Evolutionary conservation across 2,113 vertebrate genomes (phyloP).

Genomic region (Colius striatus): DNA sequence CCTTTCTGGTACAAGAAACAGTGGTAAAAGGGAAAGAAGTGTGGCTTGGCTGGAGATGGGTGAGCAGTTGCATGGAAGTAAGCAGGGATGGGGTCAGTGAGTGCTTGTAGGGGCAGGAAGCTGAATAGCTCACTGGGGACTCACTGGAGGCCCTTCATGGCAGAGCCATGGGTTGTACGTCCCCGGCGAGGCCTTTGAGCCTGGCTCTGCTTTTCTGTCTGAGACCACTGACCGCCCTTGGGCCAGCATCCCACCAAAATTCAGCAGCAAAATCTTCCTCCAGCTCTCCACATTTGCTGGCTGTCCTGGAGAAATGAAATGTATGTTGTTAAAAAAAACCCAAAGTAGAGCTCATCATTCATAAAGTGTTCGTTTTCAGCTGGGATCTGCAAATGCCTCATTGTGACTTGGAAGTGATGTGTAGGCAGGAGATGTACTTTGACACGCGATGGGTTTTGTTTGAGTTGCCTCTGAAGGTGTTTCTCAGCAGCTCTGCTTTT

Average conservation of each 20-base stretch:
- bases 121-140: not conserved
- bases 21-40: not conserved
- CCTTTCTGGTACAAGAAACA: not conserved
- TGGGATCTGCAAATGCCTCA: not conserved
- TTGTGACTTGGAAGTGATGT: not conserved
- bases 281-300: not conserved
- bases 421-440: not conserved
- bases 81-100: not conserved
- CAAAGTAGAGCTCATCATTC: not conserved
- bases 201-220: not conserved
- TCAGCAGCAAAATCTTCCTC: not conserved
- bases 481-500: not conserved
- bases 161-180: rapidly evolving
- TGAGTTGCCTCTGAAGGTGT: not conserved
- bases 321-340: not conserved
- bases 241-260: too few relatives aligned
- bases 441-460: not conserved
- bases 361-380: conserved; percentile 13
- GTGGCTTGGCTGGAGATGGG: not conserved
- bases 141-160: not conserved
- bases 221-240: not conserved
- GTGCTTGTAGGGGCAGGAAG: rapidly evolving
- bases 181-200: not conserved
- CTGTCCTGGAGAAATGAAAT: not conserved
- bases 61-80: not conserved